Conservation (phyloP, 2,888 invertebrate species). For the Adineta ricciae region DNA sequence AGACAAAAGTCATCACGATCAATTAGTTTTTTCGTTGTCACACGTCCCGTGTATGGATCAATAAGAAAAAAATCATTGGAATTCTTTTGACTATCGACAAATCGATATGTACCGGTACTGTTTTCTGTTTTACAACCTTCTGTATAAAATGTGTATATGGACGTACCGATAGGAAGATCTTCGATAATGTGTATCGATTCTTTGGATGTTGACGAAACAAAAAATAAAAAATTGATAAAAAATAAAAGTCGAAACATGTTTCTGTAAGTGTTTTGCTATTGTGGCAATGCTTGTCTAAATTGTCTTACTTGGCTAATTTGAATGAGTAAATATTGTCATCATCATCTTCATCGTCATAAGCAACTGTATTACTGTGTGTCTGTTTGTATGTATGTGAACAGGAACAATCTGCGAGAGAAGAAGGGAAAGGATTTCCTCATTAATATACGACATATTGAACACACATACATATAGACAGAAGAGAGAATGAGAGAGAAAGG, state of each 20-base stretch:
- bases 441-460: constrained; percentile 19
- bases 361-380: background rate
- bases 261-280: background rate
- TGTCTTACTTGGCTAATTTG: background rate
- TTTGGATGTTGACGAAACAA: background rate
- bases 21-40: constrained; percentile 13
- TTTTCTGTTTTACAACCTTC: background rate
- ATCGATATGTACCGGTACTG: background rate
- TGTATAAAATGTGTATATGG: background rate
- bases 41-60: constrained; percentile 22
- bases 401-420: constrained; percentile 2
- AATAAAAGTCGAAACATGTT: background rate
- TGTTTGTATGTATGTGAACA: background rate
- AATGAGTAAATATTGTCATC: constrained; percentile 17
- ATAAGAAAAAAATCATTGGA: constrained; percentile 13
- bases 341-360: background rate
- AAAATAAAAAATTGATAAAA: background rate
- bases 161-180: constrained; percentile 3
- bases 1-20: constrained; percentile 23
- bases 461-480: background rate
- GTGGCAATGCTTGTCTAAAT: background rate
- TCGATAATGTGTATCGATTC: background rate
- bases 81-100: constrained; percentile 13
- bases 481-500: background rate
- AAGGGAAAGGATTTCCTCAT: constrained; percentile 19